phyloP scores from a whole-genome alignment of 2,113 vertebrate genomes.

The Oncorhynchus gorbuscha region DNA sequence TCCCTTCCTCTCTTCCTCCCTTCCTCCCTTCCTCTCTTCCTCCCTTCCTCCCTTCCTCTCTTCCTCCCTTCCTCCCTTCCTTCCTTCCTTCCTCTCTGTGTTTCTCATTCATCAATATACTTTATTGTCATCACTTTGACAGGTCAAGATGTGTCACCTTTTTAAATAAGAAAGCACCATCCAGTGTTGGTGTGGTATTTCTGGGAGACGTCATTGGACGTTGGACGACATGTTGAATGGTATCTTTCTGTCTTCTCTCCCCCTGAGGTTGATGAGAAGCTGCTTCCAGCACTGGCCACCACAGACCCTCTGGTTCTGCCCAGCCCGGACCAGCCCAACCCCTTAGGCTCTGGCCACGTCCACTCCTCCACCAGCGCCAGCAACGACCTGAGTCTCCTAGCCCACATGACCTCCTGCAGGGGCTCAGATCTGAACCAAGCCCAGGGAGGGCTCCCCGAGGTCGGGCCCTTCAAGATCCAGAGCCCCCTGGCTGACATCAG shows the following conservation, averaged over 20 bases:
- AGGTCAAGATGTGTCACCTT: no score
- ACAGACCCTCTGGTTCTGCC: constrained; percentile 84
- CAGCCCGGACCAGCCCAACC: constrained; percentile 76
- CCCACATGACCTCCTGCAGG: constrained; percentile 84
- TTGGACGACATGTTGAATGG: not conserved
- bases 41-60: not conserved
- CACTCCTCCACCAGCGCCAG: constrained; percentile 76
- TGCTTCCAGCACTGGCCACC: constrained; percentile 89
- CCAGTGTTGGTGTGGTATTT: no score
- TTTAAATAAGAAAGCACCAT: no score
- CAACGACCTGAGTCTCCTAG: constrained; percentile 93
- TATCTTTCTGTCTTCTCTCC: not conserved
- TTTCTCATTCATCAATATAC: not conserved
- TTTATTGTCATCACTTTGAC: not conserved
- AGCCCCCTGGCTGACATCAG: constrained; percentile 86
- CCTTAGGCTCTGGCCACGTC: constrained; percentile 74
- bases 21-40: not conserved
- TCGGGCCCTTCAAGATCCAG: constrained; percentile 74
- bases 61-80: not conserved
- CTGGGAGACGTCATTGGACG: no score
- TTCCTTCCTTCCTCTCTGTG: not conserved
- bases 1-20: fast-evolving
- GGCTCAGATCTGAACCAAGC: constrained; percentile 83
- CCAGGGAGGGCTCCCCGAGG: constrained; percentile 76
- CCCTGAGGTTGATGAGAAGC: constrained; percentile 85